Base-by-base conservation (phyloP, 2,888 invertebrate genomes). In the Allygus modestus region DNA sequence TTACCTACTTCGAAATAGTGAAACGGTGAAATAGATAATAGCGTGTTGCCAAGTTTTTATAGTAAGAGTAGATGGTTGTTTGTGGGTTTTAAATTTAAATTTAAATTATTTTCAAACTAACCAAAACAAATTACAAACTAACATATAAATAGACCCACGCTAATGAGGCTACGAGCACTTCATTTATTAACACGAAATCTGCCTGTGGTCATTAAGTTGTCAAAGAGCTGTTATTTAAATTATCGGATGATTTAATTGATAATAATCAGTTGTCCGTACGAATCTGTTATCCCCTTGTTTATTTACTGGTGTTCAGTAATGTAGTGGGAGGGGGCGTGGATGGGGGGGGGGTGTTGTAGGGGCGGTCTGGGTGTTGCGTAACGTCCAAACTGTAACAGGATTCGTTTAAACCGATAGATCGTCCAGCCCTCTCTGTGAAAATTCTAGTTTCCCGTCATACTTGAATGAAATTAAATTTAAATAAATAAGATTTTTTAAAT, bases 381-480 rank as follows among this genome's bases (percentile, higher is more conserved):
- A 71, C 41, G 41, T n/a, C 41, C 23, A 37, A 41, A 71, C 71
- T 33, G 71, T 71, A 41, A 71, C 9, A 20, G 71, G 71, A 71
- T 71, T 71, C 41, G 71, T 17, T 71, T 61, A 61, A 61, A 61
- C 61, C 23, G 61, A 61, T 61, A 61, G 23, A 11, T n/a, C 61
- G 28, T 7, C 61, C 69, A 33, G 31, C 69, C 33, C 33, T 69
- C 33, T 12, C 46, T 15, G 1, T 17, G 17, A 15, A 46, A 46
- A 46, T 46, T 1, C 12, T 37, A 7, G 9, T 4, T 37, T 37
- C 9, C 9, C 37, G 37, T 37, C 37, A 7, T 37, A 37, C 4
- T 37, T 37, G 9, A 4, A 37, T 37, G 9, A 4, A 37, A 37
- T 37, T 37, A 37, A 37, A 37, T 9, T n/a, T n/a, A n/a, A n/a